Evolutionary conservation across 92 coral and sea anemone species (phyloP), one percentile per base, ranked within the genome.

Genomic region (Zoanthus gigantus): DNA sequence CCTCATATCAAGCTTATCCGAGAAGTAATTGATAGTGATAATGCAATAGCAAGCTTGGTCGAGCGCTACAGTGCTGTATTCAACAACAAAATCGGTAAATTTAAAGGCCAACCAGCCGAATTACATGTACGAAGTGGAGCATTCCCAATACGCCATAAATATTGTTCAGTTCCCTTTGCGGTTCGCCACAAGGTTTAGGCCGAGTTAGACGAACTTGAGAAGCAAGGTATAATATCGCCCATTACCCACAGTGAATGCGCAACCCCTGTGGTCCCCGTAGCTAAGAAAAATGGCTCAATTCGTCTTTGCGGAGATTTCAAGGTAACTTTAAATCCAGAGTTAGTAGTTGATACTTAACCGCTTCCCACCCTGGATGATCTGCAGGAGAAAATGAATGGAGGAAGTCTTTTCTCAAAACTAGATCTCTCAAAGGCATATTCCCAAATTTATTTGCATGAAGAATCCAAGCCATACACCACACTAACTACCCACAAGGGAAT

Each of bases 231-330:
- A 7, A 65, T 65, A 7, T 65, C 30, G 1, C 74, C 74, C 37
- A 44, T 69, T 30, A 28, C 45, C 8, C 37, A 69, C 23, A 69
- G 46, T 8, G 14, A 69, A 28, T 69, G 74, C 0, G 74, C 74
- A 28, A 31, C 74, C 7, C 74, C 74, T 34, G 1, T 34, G 42
- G 42, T 3, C 42, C 42, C 42, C 1, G 42, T 34, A 34, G 42
- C 3, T 34, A 34, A 34, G 42, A 34, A 34, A 34, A 34, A 34
- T 34, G 3, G 42, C 42, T 34, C 42, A 34, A 34, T 6, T n/a
- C 81, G 60, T 76, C 32, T 78, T 7, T 78, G 83, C 9, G 69
- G 83, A 30, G 84, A 57, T 10, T 79, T 7, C 84, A 79, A 79
- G 17, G 45, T 79, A 4, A 79, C 84, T 6, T 4, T 79, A 1